phyloP scores from a whole-genome alignment of 2,797 vertebrate genomes.

The Prunella strophiata region DNA sequence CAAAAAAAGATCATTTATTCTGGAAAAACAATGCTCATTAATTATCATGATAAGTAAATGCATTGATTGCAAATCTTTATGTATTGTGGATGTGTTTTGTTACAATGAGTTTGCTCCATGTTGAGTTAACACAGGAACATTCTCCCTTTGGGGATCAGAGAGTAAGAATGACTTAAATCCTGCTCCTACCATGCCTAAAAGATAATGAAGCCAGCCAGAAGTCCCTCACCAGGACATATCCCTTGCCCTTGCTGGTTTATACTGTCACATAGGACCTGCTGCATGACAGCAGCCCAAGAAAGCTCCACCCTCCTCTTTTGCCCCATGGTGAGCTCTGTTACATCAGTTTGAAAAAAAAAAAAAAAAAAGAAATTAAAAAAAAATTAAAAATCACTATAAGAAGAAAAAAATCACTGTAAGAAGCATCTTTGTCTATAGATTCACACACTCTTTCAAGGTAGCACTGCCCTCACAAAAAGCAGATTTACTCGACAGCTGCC shows the following conservation, averaged over 20 bases:
- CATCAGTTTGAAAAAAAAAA: neutral
- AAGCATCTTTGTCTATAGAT: neutral
- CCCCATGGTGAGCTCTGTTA: neutral
- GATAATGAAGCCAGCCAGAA: neutral
- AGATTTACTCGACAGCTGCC: neutral
- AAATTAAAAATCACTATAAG: neutral
- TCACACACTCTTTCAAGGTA: neutral
- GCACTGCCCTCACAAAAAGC: neutral
- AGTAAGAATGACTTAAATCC: neutral
- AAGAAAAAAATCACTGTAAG: neutral
- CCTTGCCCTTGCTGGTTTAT: neutral
- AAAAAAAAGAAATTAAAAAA: neutral
- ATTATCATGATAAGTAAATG: constrained; percentile 15
- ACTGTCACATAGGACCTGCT: neutral
- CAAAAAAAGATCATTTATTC: neutral
- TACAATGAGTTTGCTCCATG: neutral
- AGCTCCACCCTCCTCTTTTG: neutral
- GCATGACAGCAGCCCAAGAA: neutral
- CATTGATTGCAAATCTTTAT: neutral
- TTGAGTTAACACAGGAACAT: neutral
- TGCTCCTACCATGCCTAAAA: neutral
- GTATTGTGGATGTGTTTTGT: neutral
- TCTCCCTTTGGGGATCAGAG: neutral
- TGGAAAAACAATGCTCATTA: neutral
- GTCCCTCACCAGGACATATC: neutral